phyloP scores from a whole-genome alignment of 2,888 invertebrate genomes.

The Himalopsyche japonica region DNA sequence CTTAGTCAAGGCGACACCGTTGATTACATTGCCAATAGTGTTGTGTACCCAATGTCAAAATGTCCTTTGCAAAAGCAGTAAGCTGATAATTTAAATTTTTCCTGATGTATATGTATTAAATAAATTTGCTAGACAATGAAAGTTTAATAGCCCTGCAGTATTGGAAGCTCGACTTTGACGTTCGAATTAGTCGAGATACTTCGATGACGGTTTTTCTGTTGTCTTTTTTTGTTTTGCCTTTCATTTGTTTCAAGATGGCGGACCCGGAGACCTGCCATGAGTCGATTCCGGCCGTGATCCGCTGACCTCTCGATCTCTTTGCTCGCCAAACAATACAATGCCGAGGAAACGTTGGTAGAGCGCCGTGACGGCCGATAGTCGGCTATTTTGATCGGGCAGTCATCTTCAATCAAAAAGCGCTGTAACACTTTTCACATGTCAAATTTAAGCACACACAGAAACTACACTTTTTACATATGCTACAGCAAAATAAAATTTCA shows the following conservation, averaged over 20 bases:
- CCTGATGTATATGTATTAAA: no score
- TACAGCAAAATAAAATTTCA: no score
- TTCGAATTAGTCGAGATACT: background rate
- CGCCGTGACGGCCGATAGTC: background rate
- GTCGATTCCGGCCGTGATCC: background rate
- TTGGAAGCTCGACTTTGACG: background rate
- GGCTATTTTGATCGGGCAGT: background rate
- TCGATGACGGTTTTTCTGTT: background rate
- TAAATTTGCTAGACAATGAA: no score
- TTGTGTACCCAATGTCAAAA: no score
- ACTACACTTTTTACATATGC: no score
- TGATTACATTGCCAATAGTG: no score
- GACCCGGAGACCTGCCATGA: background rate
- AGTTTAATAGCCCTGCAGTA: background rate
- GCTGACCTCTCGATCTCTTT: background rate
- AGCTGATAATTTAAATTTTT: no score
- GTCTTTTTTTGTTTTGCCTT: background rate
- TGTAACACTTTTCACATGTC: no score
- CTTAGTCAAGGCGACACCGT: no score
- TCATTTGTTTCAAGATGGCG: background rate
- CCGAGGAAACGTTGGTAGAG: background rate
- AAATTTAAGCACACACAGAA: no score
- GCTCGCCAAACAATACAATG: background rate
- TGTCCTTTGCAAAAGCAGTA: no score
- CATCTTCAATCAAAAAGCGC: background rate